Base-by-base conservation (phyloP, 2,888 invertebrate species). In the Agrochola circellaris region DNA sequence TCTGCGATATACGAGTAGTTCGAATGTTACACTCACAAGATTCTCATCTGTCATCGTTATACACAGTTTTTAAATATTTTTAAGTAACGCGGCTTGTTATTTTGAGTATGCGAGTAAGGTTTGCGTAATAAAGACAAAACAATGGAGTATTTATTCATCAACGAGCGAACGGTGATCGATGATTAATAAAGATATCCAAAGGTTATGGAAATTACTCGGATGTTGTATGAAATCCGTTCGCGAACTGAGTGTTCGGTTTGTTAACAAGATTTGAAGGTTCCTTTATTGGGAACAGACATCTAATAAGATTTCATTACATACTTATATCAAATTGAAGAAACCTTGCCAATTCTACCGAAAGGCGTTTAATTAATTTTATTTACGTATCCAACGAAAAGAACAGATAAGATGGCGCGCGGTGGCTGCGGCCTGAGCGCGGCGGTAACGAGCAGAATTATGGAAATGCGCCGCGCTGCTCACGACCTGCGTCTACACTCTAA, bases 401-500 rank as follows among this genome's bases (percentile, higher is more conserved):
- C 79, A 91, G 93, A 94, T 93, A 92, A 89, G 86, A 93, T 92
- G 91, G 83, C 80, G 81, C 85, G 88, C 81, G 82, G 89, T 85
- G 72, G 82, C 79, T 75, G 75, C 42, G 80, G 61, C 60, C 61
- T 80, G 77, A 73, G 84, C 83, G 84, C 87, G 74, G 81, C 88
- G 86, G 94, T 94, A 94, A 94, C 94, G 93, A 95, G 93, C 91
- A 86, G 92, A 94, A 95, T 95, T 95, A 95, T 95, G 95, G 93
- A 93, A 95, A 95, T 95, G 91, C 86, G 90, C 77, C 76, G 84
- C 87, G 88, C 84, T 87, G 82, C 85, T 87, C 87, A 82, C 81
- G 80, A 75, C 73, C 87, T 80, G 85, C 86, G 83, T 85, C 85
- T 84, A 84, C 86, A 73, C 80, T 81, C 80, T 82, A 75, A 85